Evolutionary conservation across 2,888 invertebrate species (phyloP), one percentile per base, ranked within the genome.

Genomic region (Zygogramma bicolorata): DNA sequence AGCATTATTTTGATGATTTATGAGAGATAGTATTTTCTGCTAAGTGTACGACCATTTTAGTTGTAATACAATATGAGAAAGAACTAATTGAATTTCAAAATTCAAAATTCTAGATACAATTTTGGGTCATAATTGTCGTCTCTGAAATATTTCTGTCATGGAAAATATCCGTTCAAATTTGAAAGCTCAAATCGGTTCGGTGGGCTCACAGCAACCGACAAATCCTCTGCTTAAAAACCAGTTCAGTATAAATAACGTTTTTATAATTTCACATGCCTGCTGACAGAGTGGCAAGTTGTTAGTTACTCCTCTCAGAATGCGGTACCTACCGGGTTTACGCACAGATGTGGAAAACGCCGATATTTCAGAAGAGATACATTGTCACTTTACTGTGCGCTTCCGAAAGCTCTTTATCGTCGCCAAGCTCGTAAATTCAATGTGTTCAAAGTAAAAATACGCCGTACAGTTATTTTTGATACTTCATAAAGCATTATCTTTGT

Each of bases 311-410:
- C 68, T 68, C 46, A 74, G 75, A 72, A 71, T 60, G 68, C n/a
- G 29, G 29, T 25, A 13, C 60, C n/a, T n/a, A n/a, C n/a, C n/a
- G n/a, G 20, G 15, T 13, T 66, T 74, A 75, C 59, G 76, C 79
- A 80, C 80, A 80, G 71, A 78, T 80, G 79, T 77, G 79, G 74
- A 79, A 80, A 80, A 77, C 73, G 70, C 75, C 76, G 74, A 77
- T 79, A 79, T 77, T 77, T 78, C 74, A 77, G 68, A 71, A 68
- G 70, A 74, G 75, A 76, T 74, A 78, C 78, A 80, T 79, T 79
- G 78, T 80, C 79, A 79, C 80, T 77, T 77, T 70, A 70, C 75
- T 71, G 75, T 71, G 63, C 29, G 75, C 70, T 71, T 76, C 77
- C 66, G 62, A 76, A 76, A 77, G 71, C 70, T 73, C 75, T 76